Percentiles rank a stretch among this genome's conserved stretches.
Evolutionary conservation across 2,888 invertebrate species (phyloP).

Genomic region (Thera britannica): DNA sequence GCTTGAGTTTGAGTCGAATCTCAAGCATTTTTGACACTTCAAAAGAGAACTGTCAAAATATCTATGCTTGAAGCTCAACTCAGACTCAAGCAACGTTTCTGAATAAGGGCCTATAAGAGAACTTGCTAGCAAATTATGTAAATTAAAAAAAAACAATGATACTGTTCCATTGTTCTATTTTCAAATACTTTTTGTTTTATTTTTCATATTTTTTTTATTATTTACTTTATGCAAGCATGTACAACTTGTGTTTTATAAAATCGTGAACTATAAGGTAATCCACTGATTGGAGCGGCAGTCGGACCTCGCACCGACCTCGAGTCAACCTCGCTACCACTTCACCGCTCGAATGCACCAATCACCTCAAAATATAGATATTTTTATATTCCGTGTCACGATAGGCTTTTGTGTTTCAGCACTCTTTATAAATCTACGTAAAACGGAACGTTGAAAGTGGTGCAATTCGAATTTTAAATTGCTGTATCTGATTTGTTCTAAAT

Average conservation of each 20-base stretch:
- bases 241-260: slow-evolving; percentile 24
- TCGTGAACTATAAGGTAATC: slow-evolving; percentile 49
- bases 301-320: slow-evolving; percentile 73
- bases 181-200: no score
- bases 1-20: no score
- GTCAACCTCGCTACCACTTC: slow-evolving; percentile 69
- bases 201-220: not conserved
- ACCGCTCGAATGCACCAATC: slow-evolving; percentile 73
- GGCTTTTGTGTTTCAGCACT: slow-evolving; percentile 46
- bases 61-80: no score
- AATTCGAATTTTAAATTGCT: slow-evolving; percentile 55
- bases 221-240: not conserved
- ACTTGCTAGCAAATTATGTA: no score
- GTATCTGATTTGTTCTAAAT: slow-evolving; percentile 43
- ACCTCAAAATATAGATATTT: slow-evolving; percentile 75
- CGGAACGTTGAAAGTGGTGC: slow-evolving; percentile 55
- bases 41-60: no score
- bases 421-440: slow-evolving; percentile 49
- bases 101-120: no score
- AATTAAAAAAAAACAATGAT: no score
- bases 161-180: no score
- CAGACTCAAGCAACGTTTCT: no score
- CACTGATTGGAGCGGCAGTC: slow-evolving; percentile 49
- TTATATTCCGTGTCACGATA: slow-evolving; percentile 65
- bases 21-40: no score